phyloP scores from a whole-genome alignment of 2,888 invertebrate species.

The Endomychus coccineus region DNA sequence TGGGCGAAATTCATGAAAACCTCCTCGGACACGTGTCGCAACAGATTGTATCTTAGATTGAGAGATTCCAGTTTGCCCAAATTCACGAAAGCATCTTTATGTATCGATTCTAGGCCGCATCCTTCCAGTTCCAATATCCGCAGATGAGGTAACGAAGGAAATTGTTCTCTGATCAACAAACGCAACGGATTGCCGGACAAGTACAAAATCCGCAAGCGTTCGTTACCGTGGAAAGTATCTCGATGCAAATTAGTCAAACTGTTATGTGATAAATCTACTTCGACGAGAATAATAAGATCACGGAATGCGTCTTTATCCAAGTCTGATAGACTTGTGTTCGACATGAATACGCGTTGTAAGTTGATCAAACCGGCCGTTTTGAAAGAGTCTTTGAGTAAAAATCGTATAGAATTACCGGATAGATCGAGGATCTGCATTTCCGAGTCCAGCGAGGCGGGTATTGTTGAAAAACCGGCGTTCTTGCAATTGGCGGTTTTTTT shows the following conservation, averaged over 20 bases:
- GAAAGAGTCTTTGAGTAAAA: conserved; percentile 71
- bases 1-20: conserved; percentile 66
- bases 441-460: conserved; percentile 63
- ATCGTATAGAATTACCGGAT: conserved; percentile 70
- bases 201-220: conserved; percentile 67
- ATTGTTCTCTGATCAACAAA: conserved; percentile 65
- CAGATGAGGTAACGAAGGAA: conserved; percentile 73
- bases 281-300: conserved; percentile 76
- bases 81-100: conserved; percentile 69
- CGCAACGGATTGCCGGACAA: conserved; percentile 77
- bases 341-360: conserved; percentile 74
- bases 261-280: conserved; percentile 82
- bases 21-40: conserved; percentile 60
- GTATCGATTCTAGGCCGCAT: conserved; percentile 68
- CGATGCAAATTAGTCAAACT: conserved; percentile 65
- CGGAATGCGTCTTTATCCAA: conserved; percentile 80
- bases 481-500: conserved; percentile 85
- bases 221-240: conserved; percentile 78
- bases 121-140: conserved; percentile 72
- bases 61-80: conserved; percentile 66
- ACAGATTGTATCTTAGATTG: conserved; percentile 72
- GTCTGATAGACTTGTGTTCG: conserved; percentile 65
- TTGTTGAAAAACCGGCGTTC: conserved; percentile 68
- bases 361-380: conserved; percentile 71
- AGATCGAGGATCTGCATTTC: conserved; percentile 83